phyloP scores from a whole-genome alignment of 2,797 vertebrate genomes.

The Columba guinea region DNA sequence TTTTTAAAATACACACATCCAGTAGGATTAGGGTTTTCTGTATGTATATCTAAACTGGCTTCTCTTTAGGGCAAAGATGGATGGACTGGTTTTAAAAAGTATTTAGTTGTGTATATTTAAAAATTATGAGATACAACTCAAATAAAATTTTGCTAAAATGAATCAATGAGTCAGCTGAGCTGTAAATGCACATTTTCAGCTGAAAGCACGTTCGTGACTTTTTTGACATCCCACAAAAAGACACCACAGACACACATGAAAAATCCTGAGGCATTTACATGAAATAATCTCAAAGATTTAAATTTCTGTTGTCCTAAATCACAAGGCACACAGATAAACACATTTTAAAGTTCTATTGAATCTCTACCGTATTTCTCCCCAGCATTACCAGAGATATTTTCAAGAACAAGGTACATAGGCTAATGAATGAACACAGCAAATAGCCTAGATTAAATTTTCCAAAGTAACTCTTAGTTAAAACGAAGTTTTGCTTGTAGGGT shows the following conservation, averaged over 20 bases:
- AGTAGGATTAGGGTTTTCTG: background rate
- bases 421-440: background rate
- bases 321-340: constrained; percentile 26
- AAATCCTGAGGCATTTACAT: constrained; percentile 33
- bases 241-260: constrained; percentile 8
- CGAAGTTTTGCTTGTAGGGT: background rate
- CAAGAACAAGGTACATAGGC: background rate
- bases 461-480: background rate
- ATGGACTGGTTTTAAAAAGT: constrained; percentile 43
- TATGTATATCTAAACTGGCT: background rate
- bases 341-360: background rate
- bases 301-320: constrained; percentile 12
- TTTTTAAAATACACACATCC: background rate
- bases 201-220: constrained; percentile 10
- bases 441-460: background rate
- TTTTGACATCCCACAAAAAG: constrained; percentile 7
- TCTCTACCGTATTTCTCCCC: background rate
- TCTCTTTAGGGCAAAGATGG: background rate
- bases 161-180: constrained; percentile 78
- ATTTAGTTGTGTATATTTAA: constrained; percentile 43
- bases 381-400: background rate
- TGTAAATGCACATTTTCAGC: constrained; percentile 78
- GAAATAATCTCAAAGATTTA: constrained; percentile 10
- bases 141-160: constrained; percentile 69
- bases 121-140: constrained; percentile 59